phyloP scores from a whole-genome alignment of 2,797 vertebrate species.

The Hybognathus amarus region DNA sequence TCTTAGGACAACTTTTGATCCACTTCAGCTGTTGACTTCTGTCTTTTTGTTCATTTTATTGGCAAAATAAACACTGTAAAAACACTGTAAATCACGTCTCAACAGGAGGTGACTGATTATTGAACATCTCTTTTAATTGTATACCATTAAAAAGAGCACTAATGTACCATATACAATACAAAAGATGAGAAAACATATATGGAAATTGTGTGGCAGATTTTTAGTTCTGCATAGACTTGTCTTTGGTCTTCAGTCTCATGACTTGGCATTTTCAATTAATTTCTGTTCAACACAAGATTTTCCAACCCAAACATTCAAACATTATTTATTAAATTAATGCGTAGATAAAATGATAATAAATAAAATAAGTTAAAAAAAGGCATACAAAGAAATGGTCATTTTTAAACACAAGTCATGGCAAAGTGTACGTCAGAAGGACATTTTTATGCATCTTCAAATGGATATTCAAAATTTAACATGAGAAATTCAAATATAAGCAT shows the following conservation, averaged over 20 bases:
- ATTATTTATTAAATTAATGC: not conserved
- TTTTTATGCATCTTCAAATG: not conserved
- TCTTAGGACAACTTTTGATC: no score
- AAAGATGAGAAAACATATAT: constrained; percentile 8
- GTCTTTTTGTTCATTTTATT: constrained; percentile 8
- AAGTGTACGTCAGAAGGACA: not conserved
- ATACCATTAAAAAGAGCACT: not conserved
- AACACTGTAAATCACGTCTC: not conserved
- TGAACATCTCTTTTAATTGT: not conserved
- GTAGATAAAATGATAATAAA: not conserved
- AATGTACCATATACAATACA: constrained; percentile 6
- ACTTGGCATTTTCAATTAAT: not conserved
- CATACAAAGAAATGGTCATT: not conserved
- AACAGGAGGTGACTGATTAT: not conserved
- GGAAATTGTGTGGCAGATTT: constrained; percentile 16
- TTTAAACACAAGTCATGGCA: not conserved
- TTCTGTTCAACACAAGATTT: constrained; percentile 3
- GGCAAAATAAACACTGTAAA: not conserved
- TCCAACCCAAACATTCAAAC: not conserved
- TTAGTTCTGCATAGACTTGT: constrained; percentile 54
- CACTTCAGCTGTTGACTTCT: no score
- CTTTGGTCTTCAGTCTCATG: constrained; percentile 50
- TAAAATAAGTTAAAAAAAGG: not conserved
- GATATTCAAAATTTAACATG: not conserved
- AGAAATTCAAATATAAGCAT: not conserved